Evolutionary conservation across 2,797 vertebrate species (phyloP).

Genomic region (Cercopithecus neglectus): DNA sequence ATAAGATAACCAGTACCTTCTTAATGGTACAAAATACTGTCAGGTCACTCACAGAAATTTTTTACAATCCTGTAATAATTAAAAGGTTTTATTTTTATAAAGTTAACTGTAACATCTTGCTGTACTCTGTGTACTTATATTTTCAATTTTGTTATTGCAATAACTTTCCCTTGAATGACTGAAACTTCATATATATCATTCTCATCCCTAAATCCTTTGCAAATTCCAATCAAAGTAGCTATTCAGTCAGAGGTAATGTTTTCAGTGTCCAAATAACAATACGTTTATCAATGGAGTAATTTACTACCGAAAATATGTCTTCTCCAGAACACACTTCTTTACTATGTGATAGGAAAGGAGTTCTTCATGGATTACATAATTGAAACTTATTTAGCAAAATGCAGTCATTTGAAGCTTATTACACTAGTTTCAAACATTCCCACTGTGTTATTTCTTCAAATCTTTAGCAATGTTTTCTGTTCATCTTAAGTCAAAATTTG

Average conservation of each 20-base stretch:
- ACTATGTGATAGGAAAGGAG: background rate
- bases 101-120: background rate
- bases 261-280: background rate
- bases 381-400: background rate
- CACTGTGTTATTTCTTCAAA: background rate
- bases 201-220: background rate
- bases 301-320: background rate
- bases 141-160: background rate
- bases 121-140: background rate
- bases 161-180: background rate
- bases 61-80: background rate
- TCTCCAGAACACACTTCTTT: background rate
- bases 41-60: background rate
- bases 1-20: background rate
- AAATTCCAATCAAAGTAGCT: background rate
- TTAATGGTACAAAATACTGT: background rate
- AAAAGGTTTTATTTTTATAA: background rate
- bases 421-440: background rate
- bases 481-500: background rate
- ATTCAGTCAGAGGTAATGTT: background rate
- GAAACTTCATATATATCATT: background rate
- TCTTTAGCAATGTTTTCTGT: background rate
- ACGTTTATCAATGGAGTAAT: background rate
- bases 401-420: background rate
- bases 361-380: background rate